These are phyloP conservation scores for Exaiptasia diaphana DNA, from an alignment of 64 coral and sea anemone genomes.

Conservation along the genomic window DNA sequence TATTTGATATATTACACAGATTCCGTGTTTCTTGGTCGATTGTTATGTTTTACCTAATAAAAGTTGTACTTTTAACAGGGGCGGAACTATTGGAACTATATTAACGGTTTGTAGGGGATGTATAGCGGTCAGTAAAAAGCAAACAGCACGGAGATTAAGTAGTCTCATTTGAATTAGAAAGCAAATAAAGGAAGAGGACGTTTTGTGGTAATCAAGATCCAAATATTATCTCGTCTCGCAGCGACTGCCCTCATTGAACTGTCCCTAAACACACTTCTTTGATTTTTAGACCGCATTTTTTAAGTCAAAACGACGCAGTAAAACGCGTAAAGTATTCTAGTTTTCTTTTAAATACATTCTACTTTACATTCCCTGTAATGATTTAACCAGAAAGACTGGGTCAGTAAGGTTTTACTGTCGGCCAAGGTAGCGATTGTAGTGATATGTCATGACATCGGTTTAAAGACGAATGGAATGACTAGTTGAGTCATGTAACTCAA, in stretches of 20 bases:
- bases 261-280: neutral
- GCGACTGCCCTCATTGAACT: neutral
- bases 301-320: neutral
- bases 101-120: neutral
- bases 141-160: slow-evolving; percentile 3
- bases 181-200: neutral
- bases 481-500: too few species aligned
- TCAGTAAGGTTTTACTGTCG: neutral
- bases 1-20: too few species aligned
- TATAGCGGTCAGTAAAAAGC: neutral
- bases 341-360: too few species aligned
- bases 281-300: neutral
- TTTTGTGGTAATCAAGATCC: neutral
- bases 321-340: too few species aligned
- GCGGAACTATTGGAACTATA: slow-evolving; percentile 1
- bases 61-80: neutral
- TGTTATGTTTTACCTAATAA: too few species aligned
- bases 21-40: too few species aligned
- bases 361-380: too few species aligned
- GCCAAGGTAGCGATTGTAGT: neutral
- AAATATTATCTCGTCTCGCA: neutral
- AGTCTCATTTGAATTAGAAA: neutral
- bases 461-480: neutral
- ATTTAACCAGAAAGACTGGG: neutral
- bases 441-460: neutral